phyloP scores from a whole-genome alignment of 2,797 vertebrate genomes.

The Alcedo quadribrachys region DNA sequence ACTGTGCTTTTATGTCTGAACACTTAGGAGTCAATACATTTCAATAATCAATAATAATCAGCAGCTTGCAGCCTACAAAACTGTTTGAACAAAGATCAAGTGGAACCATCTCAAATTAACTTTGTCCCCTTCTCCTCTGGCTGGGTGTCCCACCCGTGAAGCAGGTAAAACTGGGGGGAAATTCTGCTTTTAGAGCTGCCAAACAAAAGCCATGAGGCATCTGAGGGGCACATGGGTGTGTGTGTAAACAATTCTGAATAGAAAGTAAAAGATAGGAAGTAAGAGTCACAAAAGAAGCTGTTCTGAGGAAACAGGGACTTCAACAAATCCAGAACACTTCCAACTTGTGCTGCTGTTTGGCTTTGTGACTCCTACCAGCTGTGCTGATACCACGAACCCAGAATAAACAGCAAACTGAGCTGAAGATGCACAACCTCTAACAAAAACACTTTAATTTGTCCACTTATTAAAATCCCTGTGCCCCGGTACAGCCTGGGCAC shows the following conservation, averaged over 20 bases:
- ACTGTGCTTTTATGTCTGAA: neutral
- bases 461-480: neutral
- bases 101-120: neutral
- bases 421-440: neutral
- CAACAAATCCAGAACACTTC: neutral
- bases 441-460: neutral
- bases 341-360: neutral
- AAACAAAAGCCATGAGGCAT: neutral
- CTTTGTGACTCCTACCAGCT: neutral
- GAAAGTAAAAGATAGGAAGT: neutral
- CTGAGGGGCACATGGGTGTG: fast-evolving
- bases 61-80: neutral
- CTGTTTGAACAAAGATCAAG: neutral
- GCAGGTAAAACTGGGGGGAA: neutral
- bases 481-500: neutral
- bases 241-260: neutral
- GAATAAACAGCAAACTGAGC: neutral
- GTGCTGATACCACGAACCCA: neutral
- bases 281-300: neutral
- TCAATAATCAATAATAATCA: neutral
- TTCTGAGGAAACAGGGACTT: neutral
- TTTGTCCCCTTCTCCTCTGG: neutral
- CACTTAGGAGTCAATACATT: neutral
- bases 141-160: neutral
- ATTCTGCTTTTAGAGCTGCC: neutral